Percentiles rank a stretch among this genome's conserved stretches.
Evolutionary conservation across 1,140 invertebrate species (phyloP).

Genomic region (Neotoxoptera formosana): DNA sequence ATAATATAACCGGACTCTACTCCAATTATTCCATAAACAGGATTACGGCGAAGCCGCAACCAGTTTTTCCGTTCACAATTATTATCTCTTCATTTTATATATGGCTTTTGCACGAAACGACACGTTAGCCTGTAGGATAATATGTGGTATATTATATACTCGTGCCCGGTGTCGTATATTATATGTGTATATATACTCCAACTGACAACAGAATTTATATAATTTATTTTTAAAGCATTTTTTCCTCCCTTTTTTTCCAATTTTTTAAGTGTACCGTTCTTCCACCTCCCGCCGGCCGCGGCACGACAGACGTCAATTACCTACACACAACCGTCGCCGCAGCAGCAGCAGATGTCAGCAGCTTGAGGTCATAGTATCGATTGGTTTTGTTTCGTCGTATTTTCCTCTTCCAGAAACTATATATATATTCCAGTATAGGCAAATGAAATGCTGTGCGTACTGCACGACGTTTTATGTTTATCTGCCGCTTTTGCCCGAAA

Average conservation of each 20-base stretch:
- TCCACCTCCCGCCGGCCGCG: background rate
- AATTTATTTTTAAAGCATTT: background rate
- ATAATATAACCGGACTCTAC: constrained; percentile 15
- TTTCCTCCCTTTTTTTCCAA: constrained; percentile 7
- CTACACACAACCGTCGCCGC: background rate
- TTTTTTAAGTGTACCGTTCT: background rate
- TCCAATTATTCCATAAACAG: constrained; percentile 47
- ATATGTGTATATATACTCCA: background rate
- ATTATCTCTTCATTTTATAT: constrained; percentile 39
- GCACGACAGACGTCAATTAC: background rate
- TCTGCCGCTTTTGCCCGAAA: background rate
- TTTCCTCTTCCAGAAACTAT: background rate
- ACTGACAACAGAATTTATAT: constrained; percentile 11
- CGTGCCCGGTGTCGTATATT: background rate
- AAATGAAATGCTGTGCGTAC: background rate
- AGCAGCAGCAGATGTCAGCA: background rate
- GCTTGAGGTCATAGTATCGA: background rate
- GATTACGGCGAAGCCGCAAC: constrained; percentile 13
- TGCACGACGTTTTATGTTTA: background rate
- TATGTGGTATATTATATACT: background rate
- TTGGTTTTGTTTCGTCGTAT: background rate
- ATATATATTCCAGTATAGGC: background rate
- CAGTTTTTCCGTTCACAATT: constrained; percentile 28
- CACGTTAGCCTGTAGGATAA: background rate
- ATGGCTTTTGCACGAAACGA: constrained; percentile 25